Evolutionary conservation across 1,140 invertebrate species (phyloP).

Genomic region (Heliothis virescens): DNA sequence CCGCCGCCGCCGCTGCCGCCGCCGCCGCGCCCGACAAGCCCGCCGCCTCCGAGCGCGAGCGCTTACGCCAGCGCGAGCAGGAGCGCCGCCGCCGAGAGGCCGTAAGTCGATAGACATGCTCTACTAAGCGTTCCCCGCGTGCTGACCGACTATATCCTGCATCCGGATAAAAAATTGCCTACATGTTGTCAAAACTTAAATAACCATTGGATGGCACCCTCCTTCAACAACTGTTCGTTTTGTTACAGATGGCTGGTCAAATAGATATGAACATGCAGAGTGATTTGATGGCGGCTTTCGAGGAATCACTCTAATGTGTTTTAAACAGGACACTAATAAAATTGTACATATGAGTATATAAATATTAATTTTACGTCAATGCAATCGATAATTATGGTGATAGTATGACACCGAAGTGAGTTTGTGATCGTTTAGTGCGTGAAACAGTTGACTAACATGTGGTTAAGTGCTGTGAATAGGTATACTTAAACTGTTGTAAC

Average conservation of each 20-base stretch:
- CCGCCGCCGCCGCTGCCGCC: conserved; percentile 84
- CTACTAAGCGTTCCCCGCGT: background rate
- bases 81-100: conserved; percentile 96
- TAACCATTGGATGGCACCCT: background rate
- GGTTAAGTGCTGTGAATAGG: conserved; percentile 86
- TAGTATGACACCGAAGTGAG: conserved; percentile 77
- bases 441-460: conserved; percentile 82
- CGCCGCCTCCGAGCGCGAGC: conserved; percentile 91
- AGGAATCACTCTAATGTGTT: conserved; percentile 93
- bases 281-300: conserved; percentile 98
- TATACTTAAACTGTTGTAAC: conserved; percentile 85
- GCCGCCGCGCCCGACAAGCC: conserved; percentile 89
- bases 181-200: background rate
- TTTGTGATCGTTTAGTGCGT: conserved; percentile 82
- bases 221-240: conserved; percentile 41
- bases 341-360: conserved; percentile 81
- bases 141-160: too few species aligned
- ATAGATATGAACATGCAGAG: conserved; percentile 99
- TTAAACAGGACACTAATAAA: conserved; percentile 64
- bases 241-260: conserved; percentile 95
- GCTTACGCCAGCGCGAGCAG: conserved; percentile 93
- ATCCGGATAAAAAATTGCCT: too few species aligned
- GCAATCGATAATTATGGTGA: conserved; percentile 76
- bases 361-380: conserved; percentile 77
- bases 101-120: conserved; percentile 88